Percentiles rank a stretch among this genome's conserved stretches.
These are phyloP conservation scores for Lamellibrachia satsuma DNA, from an alignment of 2,888 invertebrate genomes.

Conservation along the genomic window DNA sequence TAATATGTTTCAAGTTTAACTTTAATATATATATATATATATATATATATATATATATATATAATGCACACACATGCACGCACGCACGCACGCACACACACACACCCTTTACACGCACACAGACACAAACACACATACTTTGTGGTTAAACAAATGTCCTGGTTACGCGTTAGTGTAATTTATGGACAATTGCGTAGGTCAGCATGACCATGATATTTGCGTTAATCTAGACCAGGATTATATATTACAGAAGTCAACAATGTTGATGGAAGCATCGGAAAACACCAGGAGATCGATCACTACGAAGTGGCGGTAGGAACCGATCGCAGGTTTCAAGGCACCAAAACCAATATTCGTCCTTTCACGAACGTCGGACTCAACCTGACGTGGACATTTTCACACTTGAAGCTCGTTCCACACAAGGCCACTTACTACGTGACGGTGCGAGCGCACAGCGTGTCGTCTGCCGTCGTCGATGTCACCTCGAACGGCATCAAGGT, in stretches of 20 bases:
- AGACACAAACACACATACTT: too few relatives aligned
- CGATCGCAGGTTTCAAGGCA: conserved; percentile 45
- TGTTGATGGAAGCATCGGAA: conserved; percentile 30
- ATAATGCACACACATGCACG: not conserved
- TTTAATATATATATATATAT: too few relatives aligned
- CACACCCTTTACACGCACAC: too few relatives aligned
- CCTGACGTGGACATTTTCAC: not conserved
- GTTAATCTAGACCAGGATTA: not conserved
- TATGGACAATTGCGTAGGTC: too few relatives aligned
- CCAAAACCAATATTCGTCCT: not conserved
- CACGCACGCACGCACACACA: too few relatives aligned
- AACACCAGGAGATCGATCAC: conserved; percentile 43
- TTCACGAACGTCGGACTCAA: not conserved
- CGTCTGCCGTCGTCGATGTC: not conserved
- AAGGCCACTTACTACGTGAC: not conserved
- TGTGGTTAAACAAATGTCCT: too few relatives aligned
- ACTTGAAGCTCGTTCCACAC: not conserved
- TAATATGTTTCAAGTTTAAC: too few relatives aligned
- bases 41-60: too few relatives aligned
- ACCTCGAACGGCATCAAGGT: not conserved
- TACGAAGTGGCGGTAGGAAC: conserved; percentile 51
- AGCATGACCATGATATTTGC: not conserved
- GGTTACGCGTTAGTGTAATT: too few relatives aligned
- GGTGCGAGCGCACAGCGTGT: not conserved
- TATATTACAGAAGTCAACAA: not conserved